Evolutionary conservation across 2,797 vertebrate species (phyloP).

Genomic region (Falco columbarius): DNA sequence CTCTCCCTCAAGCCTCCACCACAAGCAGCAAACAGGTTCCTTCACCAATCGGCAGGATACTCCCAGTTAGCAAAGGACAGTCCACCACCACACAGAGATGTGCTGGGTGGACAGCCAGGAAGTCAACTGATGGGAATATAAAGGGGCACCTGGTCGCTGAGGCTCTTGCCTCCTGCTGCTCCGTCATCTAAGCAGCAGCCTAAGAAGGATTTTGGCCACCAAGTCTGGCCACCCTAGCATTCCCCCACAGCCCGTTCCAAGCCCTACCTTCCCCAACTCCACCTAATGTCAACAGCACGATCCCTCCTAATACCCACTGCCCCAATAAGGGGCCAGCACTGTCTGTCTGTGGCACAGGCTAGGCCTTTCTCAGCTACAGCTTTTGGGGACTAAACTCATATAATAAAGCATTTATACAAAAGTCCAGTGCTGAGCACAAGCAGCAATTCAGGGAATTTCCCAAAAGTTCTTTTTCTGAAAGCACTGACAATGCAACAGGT

Average conservation of each 20-base stretch:
- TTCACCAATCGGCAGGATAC: neutral
- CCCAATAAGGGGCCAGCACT: neutral
- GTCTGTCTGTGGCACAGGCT: neutral
- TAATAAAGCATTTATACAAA: neutral
- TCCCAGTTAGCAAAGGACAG: neutral
- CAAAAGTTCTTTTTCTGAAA: neutral
- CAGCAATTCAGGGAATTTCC: neutral
- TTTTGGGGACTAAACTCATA: neutral
- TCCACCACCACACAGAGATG: fast-evolving
- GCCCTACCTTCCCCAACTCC: neutral
- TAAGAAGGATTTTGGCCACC: neutral
- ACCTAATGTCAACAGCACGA: neutral
- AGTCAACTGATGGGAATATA: neutral
- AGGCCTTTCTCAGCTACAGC: neutral
- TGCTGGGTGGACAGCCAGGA: neutral
- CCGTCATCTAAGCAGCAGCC: neutral
- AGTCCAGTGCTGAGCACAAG: neutral
- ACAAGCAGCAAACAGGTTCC: neutral
- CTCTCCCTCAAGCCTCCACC: neutral
- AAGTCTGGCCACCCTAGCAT: neutral
- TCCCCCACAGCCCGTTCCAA: fast-evolving
- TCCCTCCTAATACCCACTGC: neutral
- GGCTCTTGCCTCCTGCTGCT: neutral
- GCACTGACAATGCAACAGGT: neutral
- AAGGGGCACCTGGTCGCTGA: neutral